Conservation (phyloP, 2,797 vertebrate species). For the Coilia nasus region DNA sequence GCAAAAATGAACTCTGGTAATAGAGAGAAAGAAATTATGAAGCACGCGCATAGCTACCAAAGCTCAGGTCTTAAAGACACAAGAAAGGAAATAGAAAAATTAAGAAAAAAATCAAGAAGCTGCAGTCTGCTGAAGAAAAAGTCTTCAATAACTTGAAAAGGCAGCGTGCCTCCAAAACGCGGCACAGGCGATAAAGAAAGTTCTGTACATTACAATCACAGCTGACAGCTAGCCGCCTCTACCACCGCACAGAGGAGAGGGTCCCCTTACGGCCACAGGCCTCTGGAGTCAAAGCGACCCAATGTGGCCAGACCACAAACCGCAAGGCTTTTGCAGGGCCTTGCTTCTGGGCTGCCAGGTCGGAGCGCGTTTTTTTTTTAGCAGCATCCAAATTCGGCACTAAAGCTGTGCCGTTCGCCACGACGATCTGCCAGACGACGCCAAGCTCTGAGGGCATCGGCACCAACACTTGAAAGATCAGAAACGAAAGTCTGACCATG, state of each 20-base stretch:
- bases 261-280: not conserved
- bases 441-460: not conserved
- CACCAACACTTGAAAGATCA: not conserved
- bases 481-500: not conserved
- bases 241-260: not conserved
- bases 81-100: constrained; percentile 42
- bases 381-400: constrained; percentile 1
- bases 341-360: not conserved
- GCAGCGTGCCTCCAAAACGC: constrained; percentile 47
- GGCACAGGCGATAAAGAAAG: constrained; percentile 47
- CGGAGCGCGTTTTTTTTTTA: not conserved
- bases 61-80: constrained; percentile 45
- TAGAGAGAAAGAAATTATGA: constrained; percentile 45
- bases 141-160: constrained; percentile 56
- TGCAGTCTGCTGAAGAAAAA: constrained; percentile 48
- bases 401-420: not conserved
- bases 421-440: not conserved
- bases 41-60: constrained; percentile 43
- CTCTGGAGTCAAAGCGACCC: not conserved
- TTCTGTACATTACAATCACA: constrained; percentile 55
- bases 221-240: constrained; percentile 52
- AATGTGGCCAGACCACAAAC: not conserved
- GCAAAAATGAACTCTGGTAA: constrained; percentile 45
- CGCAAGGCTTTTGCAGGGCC: not conserved
- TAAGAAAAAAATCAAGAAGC: constrained; percentile 47